phyloP scores from a whole-genome alignment of 1,140 invertebrate genomes.

The Diachasmimorpha longicaudata region DNA sequence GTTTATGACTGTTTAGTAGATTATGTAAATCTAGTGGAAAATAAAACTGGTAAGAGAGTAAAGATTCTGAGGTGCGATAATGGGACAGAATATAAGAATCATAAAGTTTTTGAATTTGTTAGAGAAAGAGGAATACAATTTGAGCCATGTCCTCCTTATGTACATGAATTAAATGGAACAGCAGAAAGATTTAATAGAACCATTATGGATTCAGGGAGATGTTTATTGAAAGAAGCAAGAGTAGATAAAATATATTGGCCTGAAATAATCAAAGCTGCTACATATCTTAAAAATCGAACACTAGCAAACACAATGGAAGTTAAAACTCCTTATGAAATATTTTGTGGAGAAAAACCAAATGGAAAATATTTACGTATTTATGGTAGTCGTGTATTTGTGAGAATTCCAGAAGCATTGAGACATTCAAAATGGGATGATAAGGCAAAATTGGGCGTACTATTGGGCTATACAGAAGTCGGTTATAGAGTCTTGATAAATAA shows the following conservation, averaged over 20 bases:
- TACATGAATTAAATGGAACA: conserved; percentile 30
- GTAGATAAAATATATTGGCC: conserved; percentile 31
- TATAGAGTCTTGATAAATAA: too few relatives aligned
- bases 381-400: neutral
- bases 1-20: conserved; percentile 25
- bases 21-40: conserved; percentile 34
- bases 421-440: neutral
- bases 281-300: conserved; percentile 35
- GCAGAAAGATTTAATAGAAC: conserved; percentile 30
- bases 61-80: conserved; percentile 37
- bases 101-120: conserved; percentile 23
- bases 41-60: conserved; percentile 28
- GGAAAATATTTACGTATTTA: neutral
- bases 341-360: conserved; percentile 20
- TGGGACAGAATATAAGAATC: conserved; percentile 35
- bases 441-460: neutral
- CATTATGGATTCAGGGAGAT: conserved; percentile 30
- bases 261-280: conserved; percentile 33
- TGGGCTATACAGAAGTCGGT: neutral
- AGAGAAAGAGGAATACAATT: conserved; percentile 31
- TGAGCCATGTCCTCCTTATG: conserved; percentile 27
- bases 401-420: neutral
- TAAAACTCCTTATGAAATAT: conserved; percentile 35
- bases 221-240: conserved; percentile 30
- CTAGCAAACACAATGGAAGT: conserved; percentile 26